These are phyloP conservation scores for Serranus cabrilla DNA, from an alignment of 2,797 vertebrate species.

Conservation along the genomic window DNA sequence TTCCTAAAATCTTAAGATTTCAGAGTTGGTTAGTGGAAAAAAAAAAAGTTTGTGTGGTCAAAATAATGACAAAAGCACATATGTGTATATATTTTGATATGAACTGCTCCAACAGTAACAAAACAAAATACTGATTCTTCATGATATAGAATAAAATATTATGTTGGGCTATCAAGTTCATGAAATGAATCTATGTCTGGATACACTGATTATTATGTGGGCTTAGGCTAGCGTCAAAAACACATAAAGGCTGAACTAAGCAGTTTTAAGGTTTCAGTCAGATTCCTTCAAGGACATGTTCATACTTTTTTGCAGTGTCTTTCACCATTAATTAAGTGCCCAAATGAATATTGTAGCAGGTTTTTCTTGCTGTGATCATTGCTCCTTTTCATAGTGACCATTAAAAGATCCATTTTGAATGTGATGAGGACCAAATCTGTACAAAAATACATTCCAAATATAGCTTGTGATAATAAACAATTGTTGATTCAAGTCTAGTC, in stretches of 20 bases:
- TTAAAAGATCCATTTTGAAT: no score
- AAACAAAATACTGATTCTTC: not conserved
- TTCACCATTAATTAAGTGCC: not conserved
- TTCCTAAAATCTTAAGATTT: not conserved
- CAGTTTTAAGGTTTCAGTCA: not conserved
- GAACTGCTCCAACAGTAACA: not conserved
- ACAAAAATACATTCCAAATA: no score
- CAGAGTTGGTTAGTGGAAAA: not conserved
- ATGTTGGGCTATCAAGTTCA: not conserved
- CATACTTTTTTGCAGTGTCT: no score
- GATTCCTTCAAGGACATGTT: not conserved
- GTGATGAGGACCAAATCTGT: no score
- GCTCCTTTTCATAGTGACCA: no score
- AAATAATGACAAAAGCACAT: no score
- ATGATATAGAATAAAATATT: not conserved
- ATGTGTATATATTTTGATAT: no score
- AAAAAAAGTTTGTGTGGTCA: no score
- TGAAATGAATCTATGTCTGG: not conserved
- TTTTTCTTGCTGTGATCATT: not conserved
- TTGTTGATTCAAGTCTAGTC: no score
- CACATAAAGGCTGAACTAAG: not conserved
- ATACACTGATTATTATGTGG: not conserved
- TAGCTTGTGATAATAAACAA: no score
- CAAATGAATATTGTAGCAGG: not conserved
- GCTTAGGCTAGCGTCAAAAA: not conserved